phyloP scores from a whole-genome alignment of 1,140 invertebrate genomes.

The Spodoptera frugiperda region DNA sequence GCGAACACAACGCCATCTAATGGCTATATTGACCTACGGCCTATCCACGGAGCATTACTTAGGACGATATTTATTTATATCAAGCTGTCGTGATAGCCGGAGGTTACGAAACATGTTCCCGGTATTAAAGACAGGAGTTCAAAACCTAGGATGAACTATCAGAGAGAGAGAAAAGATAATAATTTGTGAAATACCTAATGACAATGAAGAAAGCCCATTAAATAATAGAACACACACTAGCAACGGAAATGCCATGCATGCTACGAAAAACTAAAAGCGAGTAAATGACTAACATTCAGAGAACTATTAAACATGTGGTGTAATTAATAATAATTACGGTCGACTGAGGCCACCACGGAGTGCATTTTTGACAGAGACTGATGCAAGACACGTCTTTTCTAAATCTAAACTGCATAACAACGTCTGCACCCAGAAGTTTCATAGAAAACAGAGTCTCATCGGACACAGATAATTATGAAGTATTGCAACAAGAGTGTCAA shows the following conservation, averaged over 20 bases:
- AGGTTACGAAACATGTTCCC: neutral
- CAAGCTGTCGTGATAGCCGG: conserved; percentile 10
- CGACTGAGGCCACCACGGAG: neutral
- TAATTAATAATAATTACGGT: conserved; percentile 11
- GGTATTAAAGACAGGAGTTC: neutral
- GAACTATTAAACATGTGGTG: conserved; percentile 5
- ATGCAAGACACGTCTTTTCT: neutral
- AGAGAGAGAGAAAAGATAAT: too few relatives aligned
- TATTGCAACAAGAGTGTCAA: neutral
- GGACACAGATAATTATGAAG: neutral
- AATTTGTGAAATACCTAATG: too few relatives aligned
- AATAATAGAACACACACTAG: too few relatives aligned
- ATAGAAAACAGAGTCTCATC: neutral
- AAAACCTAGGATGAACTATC: too few relatives aligned
- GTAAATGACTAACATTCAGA: neutral
- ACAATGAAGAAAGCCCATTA: too few relatives aligned
- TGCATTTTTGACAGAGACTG: conserved; percentile 4
- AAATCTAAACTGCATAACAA: conserved; percentile 10
- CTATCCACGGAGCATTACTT: conserved; percentile 30
- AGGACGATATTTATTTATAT: conserved; percentile 29
- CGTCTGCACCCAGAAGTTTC: neutral
- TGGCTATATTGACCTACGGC: conserved; percentile 71
- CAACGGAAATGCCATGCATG: neutral
- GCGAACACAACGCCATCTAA: conserved; percentile 68
- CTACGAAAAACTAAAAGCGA: neutral